Conservation (phyloP, 2,888 invertebrate species). For the Eupithecia insigniata region DNA sequence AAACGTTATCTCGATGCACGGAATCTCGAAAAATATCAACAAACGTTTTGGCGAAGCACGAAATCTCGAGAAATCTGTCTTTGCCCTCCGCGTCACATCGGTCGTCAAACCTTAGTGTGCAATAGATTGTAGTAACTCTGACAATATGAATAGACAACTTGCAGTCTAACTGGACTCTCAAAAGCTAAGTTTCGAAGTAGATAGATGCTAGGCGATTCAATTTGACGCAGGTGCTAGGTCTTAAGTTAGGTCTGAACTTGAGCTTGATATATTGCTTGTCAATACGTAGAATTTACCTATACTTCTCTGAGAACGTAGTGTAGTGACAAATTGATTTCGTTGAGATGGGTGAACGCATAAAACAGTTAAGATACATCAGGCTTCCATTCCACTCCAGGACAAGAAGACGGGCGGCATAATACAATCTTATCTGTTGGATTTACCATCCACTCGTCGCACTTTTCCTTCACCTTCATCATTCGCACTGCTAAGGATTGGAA, state of each 20-base stretch:
- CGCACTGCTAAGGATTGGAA: too few relatives aligned
- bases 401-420: too few relatives aligned
- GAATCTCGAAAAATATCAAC: too few relatives aligned
- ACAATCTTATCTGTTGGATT: too few relatives aligned
- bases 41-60: too few relatives aligned
- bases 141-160: background rate
- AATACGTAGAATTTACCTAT: background rate
- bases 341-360: background rate
- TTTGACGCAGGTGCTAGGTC: constrained; percentile 28
- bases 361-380: too few relatives aligned
- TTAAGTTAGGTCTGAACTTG: constrained; percentile 17
- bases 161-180: background rate
- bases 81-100: too few relatives aligned
- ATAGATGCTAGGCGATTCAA: constrained; percentile 16
- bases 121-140: background rate
- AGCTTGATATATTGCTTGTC: constrained; percentile 21
- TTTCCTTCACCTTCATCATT: too few relatives aligned
- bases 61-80: too few relatives aligned
- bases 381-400: too few relatives aligned
- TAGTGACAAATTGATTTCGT: constrained; percentile 10
- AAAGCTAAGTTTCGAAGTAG: background rate
- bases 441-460: too few relatives aligned
- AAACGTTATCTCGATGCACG: too few relatives aligned
- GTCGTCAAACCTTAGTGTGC: background rate
- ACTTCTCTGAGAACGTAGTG: background rate